Evolutionary conservation across 2,797 vertebrate species (phyloP), one percentile per base, ranked within the genome.

Genomic region (Myripristis jacobus): DNA sequence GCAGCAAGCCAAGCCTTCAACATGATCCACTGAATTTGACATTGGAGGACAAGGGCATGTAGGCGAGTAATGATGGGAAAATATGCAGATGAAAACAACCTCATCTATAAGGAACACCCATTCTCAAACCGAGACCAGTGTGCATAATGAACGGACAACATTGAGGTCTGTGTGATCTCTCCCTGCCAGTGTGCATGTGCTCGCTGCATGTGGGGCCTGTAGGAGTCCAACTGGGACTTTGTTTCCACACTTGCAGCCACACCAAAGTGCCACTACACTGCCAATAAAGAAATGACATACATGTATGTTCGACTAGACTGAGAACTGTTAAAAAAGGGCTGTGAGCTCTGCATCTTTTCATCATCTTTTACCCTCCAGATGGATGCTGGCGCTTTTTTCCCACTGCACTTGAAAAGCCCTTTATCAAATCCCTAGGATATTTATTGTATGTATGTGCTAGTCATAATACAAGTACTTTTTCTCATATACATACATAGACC

Each of bases 51-150:
- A 27, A 41, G 19, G 62, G 3, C n/a, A 47, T 25, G 12, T 16
- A 77, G 19, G 67, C 41, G 38, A 75, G 70, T 65, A 70, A 64
- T 3, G 66, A 75, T 91, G 88, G 89, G 89, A 91, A 89, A 87
- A 81, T 85, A 34, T 16, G 21, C 57, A 83, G 79, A 91, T 90
- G 83, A 92, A 91, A 90, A 85, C 60, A 66, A 88, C 86, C 89
- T 87, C 91, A 81, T 86, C 62, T 46, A 12, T 38, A 53, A 81
- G 88, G 56, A 87, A 89, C 89, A 82, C 88, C 89, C 89, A 82
- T 60, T 64, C 81, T 83, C 69, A 67, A 62, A 75, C 79, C 51
- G 2, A 58, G 74, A 61, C 66, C 60, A 55, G 65, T 2, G 67
- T 73, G 75, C 18, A 18, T 29, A 70, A 63, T 53, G 53, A 64